Evolutionary conservation across 1,140 invertebrate species (phyloP), one percentile per base, ranked within the genome.

Genomic region (Subanguina moxae): DNA sequence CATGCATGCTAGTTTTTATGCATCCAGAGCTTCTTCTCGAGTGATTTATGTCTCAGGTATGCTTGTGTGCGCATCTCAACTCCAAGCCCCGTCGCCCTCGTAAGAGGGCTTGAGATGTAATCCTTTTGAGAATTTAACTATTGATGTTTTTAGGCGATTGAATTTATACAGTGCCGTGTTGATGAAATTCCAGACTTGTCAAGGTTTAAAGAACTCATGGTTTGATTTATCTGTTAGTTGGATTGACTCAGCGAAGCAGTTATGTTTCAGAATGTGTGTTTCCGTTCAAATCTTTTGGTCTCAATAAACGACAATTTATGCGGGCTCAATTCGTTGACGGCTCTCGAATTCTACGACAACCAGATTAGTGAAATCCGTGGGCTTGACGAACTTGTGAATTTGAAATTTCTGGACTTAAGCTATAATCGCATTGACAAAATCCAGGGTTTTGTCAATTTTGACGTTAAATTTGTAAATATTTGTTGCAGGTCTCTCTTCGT

Each of bases 401-500:
- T 72, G n/a, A 65, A 78, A 21, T 23, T 57, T 11, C 61, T 78
- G 11, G 69, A 58, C 58, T 62, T 78, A 21, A 71, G 77, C 13
- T 78, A 78, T 75, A 78, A 78, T 71, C 57, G 78, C 38, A 58
- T 78, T n/a, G 72, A 71, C 32, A 71, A 75, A 43, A 78, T 78
- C 57, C 75, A 78, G 30, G 23, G 48, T 38, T n/a, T n/a, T n/a
- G n/a, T n/a, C n/a, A n/a, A n/a, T n/a, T n/a, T n/a, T n/a, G n/a
- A n/a, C n/a, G n/a, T n/a, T n/a, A n/a, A 73, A 73, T 61, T 62
- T 78, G 32, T 43, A 62, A 19, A 32, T 61, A 21, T 32, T 81
- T 46, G 91, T 98, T 69, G 88, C 91, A 83, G 92, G 91, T 68
- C 82, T 98, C 48, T 87, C 89, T 1, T 88, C 88, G 46, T 85